phyloP scores from a whole-genome alignment of 2,888 invertebrate species.

The Hypselothyrea guttata region DNA sequence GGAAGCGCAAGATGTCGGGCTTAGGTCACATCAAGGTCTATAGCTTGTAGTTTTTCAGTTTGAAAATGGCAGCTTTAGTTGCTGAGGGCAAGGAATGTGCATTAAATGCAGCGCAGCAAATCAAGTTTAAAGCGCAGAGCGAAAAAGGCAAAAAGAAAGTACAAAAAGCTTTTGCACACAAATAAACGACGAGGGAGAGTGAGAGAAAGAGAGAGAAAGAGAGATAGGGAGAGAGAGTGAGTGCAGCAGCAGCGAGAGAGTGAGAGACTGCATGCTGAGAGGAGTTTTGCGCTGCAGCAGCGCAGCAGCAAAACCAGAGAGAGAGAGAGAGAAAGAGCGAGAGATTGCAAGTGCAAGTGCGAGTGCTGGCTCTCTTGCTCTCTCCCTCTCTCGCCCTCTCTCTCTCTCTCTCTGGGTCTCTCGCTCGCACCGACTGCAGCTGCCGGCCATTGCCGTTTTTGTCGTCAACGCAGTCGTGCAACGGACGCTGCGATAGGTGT shows the following conservation, averaged over 20 bases:
- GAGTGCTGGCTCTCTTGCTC: not conserved
- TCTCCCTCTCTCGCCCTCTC: not conserved
- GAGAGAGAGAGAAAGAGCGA: not conserved
- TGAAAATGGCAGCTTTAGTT: conserved; percentile 17
- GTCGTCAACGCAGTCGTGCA: conserved; percentile 53
- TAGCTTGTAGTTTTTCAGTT: no score
- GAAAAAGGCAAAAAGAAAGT: conserved; percentile 23
- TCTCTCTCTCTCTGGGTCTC: not conserved
- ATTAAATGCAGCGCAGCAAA: conserved; percentile 59
- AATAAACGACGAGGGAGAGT: conserved; percentile 27
- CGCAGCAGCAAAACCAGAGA: not conserved
- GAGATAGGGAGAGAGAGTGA: conserved; percentile 2
- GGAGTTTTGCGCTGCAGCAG: not conserved
- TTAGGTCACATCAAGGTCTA: no score
- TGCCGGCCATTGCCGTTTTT: conserved; percentile 26
- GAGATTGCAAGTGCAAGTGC: not conserved
- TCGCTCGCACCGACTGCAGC: conserved; percentile 31
- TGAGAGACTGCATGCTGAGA: not conserved
- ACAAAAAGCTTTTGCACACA: conserved; percentile 25
- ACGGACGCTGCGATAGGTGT: conserved; percentile 76
- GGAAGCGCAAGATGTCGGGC: no score
- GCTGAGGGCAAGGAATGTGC: conserved; percentile 32
- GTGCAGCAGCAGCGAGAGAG: not conserved
- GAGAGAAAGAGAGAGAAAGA: not conserved
- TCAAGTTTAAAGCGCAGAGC: conserved; percentile 59